A percentile compares a stretch with the other conserved stretches of the same genome.
Conservation (phyloP, 2,113 vertebrate species). For the Engraulis encrasicolus region DNA sequence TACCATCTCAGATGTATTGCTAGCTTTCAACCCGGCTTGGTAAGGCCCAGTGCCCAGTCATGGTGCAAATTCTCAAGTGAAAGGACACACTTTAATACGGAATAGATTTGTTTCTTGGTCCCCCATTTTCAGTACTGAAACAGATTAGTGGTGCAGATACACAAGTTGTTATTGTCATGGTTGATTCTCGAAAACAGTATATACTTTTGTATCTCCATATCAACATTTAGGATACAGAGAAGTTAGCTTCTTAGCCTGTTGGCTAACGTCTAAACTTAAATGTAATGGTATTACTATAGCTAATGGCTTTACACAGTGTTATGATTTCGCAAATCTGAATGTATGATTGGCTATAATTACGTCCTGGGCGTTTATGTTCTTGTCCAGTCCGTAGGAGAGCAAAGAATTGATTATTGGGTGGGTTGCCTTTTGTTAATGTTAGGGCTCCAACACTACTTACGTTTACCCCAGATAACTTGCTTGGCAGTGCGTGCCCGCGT, state of each 20-base stretch:
- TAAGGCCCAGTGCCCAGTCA: conserved; percentile 81
- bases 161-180: conserved; percentile 33
- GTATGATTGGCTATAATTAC: background rate
- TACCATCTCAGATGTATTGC: background rate
- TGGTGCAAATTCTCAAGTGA: conserved; percentile 73
- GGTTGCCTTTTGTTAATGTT: background rate
- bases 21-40: conserved; percentile 35
- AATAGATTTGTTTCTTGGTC: background rate
- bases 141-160: background rate
- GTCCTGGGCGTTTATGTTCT: too few relatives aligned
- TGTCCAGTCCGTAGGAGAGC: too few relatives aligned
- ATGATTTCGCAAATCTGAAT: too few relatives aligned
- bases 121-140: background rate
- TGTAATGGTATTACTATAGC: conserved; percentile 30
- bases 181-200: background rate
- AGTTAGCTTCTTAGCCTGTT: conserved; percentile 54
- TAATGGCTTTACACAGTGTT: too few relatives aligned
- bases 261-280: conserved; percentile 31
- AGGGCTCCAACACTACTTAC: background rate
- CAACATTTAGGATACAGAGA: background rate
- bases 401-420: too few relatives aligned
- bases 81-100: conserved; percentile 44
- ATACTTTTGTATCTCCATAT: background rate
- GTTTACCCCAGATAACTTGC: background rate
- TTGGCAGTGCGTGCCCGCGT: background rate